Evolutionary conservation across 1,140 invertebrate genomes (phyloP).

Genomic region (Heliconius melpomene): DNA sequence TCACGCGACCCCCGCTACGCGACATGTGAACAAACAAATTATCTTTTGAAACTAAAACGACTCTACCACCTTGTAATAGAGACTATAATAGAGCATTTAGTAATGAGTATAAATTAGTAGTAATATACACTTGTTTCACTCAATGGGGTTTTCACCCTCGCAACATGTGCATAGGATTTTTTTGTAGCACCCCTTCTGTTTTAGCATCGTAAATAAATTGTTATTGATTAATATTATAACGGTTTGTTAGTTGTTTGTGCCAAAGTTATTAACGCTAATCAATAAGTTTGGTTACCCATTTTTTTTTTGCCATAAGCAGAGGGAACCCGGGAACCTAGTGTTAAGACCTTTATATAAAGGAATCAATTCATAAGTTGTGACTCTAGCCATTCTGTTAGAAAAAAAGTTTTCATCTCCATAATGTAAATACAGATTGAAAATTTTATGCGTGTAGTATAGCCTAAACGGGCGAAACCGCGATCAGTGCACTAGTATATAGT

Average conservation of each 20-base stretch:
- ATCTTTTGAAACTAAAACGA: neutral
- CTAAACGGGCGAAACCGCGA: too few species aligned
- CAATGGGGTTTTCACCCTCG: conserved; percentile 62
- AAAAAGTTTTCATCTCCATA: too few species aligned
- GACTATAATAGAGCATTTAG: conserved; percentile 33
- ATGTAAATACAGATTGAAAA: too few species aligned
- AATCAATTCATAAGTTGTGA: too few species aligned
- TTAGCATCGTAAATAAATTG: conserved; percentile 60
- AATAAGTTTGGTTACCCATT: neutral
- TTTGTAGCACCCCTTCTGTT: conserved; percentile 64
- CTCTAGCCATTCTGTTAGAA: too few species aligned
- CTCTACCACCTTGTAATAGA: conserved; percentile 42
- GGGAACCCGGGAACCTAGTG: too few species aligned
- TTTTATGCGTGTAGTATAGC: too few species aligned
- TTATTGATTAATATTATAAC: conserved; percentile 59
- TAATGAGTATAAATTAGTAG: conserved; percentile 44
- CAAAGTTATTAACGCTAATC: neutral
- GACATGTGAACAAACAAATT: conserved; percentile 76
- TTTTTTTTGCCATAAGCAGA: too few species aligned
- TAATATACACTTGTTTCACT: conserved; percentile 64
- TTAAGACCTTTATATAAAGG: too few species aligned
- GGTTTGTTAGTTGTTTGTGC: conserved; percentile 27
- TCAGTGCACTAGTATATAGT: neutral
- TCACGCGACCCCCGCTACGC: conserved; percentile 63
- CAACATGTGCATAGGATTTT: conserved; percentile 67